A percentile compares a stretch with the other conserved stretches of the same genome.
Conservation (phyloP, 1,140 invertebrate species). For the Micrasema longulum region DNA sequence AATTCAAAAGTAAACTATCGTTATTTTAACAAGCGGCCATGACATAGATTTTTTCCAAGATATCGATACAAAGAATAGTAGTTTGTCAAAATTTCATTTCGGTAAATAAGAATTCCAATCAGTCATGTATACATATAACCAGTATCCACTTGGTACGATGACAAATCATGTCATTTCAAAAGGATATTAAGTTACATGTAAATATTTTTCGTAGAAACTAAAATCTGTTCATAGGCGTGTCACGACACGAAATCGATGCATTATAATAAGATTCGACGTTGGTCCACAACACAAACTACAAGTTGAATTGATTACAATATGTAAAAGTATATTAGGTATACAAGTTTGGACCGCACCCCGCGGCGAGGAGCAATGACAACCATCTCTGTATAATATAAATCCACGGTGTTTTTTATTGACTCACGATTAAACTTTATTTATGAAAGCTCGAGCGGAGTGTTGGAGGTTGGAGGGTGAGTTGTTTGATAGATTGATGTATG, state of each 20-base stretch:
- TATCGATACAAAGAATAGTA: too few relatives aligned
- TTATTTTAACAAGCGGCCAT: too few relatives aligned
- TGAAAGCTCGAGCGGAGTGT: conserved; percentile 29
- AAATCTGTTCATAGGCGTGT: not conserved
- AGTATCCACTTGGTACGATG: too few relatives aligned
- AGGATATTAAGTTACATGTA: not conserved
- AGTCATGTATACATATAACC: too few relatives aligned
- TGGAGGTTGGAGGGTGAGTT: conserved; percentile 16
- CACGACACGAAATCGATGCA: conserved; percentile 23
- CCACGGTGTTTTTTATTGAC: conserved; percentile 50
- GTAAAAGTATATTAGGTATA: not conserved
- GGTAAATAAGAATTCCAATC: too few relatives aligned
- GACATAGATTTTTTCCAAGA: too few relatives aligned
- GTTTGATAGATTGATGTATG: conserved; percentile 39
- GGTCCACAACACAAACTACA: not conserved
- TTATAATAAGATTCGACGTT: conserved; percentile 9
- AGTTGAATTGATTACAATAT: conserved; percentile 17
- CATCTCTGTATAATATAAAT: conserved; percentile 47
- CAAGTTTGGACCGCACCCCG: conserved; percentile 25
- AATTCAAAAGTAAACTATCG: too few relatives aligned
- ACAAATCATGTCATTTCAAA: not conserved
- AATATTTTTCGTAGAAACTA: too few relatives aligned
- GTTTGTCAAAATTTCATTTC: too few relatives aligned
- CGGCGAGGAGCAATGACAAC: conserved; percentile 33
- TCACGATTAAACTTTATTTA: conserved; percentile 52